phyloP scores from a whole-genome alignment of 2,113 vertebrate genomes.

The Tricholaema leucomelas region DNA sequence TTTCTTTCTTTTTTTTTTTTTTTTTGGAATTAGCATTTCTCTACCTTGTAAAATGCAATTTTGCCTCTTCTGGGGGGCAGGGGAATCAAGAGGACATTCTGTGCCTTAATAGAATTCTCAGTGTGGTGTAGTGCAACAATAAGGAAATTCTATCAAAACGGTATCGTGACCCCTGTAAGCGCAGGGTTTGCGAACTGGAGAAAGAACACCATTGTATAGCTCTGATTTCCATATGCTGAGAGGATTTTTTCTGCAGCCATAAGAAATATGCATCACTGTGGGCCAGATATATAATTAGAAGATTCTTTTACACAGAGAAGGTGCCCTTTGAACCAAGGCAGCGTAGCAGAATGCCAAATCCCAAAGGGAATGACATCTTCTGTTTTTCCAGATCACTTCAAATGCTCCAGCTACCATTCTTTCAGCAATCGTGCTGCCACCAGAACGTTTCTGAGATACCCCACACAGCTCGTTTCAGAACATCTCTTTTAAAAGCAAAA shows the following conservation, averaged over 20 bases:
- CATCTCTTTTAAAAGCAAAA: conserved; percentile 11
- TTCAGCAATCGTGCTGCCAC: conserved; percentile 10
- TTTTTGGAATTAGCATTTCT: neutral
- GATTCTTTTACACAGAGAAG: conserved; percentile 53
- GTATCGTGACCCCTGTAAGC: neutral
- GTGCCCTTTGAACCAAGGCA: conserved; percentile 33
- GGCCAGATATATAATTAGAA: conserved; percentile 32
- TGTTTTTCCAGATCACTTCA: conserved; percentile 38
- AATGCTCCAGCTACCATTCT: neutral
- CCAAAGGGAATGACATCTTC: conserved; percentile 53
- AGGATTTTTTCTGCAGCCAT: conserved; percentile 9
- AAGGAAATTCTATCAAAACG: conserved; percentile 23
- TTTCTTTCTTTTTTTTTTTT: neutral
- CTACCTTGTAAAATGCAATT: neutral
- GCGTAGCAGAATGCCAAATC: conserved; percentile 38
- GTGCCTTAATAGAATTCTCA: neutral
- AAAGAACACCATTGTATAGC: conserved; percentile 20
- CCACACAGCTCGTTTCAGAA: conserved; percentile 22
- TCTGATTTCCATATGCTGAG: neutral
- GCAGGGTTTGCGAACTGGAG: neutral
- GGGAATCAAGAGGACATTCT: neutral
- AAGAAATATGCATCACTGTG: conserved; percentile 31
- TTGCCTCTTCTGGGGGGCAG: neutral
- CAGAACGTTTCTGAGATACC: neutral
- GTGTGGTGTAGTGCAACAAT: neutral